phyloP scores from a whole-genome alignment of 2,888 invertebrate genomes.

The Syrphus vitripennis region DNA sequence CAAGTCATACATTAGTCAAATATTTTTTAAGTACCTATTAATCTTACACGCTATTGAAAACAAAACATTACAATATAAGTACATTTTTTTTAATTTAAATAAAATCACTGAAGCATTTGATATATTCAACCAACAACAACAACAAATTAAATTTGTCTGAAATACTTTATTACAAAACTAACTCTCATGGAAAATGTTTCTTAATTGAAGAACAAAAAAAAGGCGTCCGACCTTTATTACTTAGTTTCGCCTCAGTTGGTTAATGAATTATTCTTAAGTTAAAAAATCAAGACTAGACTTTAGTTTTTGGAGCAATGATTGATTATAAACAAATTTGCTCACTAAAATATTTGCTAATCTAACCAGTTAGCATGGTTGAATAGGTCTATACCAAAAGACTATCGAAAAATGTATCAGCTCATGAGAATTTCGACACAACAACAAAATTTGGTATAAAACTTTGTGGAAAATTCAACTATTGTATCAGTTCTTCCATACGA shows the following conservation, averaged over 20 bases:
- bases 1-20: background rate
- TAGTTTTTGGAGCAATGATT: background rate
- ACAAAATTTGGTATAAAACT: constrained; percentile 35
- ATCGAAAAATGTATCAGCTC: too few species aligned
- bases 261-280: background rate
- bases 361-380: constrained; percentile 26
- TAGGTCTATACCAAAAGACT: constrained; percentile 39
- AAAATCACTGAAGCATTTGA: constrained; percentile 1
- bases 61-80: background rate
- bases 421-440: constrained; percentile 5
- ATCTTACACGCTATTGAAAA: background rate
- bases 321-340: constrained; percentile 9
- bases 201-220: constrained; percentile 12
- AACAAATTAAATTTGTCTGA: background rate
- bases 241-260: background rate
- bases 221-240: background rate
- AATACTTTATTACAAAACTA: background rate
- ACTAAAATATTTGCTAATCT: constrained; percentile 16
- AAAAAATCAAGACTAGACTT: background rate
- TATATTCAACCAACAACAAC: background rate
- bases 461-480: background rate
- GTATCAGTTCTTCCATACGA: constrained; percentile 37
- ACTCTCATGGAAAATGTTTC: background rate
- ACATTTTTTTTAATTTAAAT: background rate
- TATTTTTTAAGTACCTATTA: background rate